Percentiles rank a stretch among this genome's conserved stretches.
Evolutionary conservation across 2,113 vertebrate species (phyloP).

Genomic region (Pantherophis guttatus): DNA sequence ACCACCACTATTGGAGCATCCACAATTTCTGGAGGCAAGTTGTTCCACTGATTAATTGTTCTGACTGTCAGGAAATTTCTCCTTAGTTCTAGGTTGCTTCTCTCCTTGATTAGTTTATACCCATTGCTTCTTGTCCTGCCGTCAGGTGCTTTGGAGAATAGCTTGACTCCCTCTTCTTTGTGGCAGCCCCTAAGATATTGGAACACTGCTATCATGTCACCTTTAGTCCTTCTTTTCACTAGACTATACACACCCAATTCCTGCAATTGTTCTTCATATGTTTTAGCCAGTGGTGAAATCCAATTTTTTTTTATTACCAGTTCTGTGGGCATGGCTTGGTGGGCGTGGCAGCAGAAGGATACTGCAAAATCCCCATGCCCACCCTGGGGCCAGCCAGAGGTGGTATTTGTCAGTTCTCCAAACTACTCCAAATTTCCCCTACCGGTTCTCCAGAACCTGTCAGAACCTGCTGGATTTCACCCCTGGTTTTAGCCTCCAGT

Average conservation of each 20-base stretch:
- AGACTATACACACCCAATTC: background rate
- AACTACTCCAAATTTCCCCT: too few species aligned
- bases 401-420: too few species aligned
- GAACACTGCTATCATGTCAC: background rate
- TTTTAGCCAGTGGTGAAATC: background rate
- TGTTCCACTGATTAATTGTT: background rate
- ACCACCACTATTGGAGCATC: background rate
- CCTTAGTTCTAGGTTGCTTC: background rate
- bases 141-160: background rate
- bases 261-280: background rate
- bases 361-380: too few species aligned
- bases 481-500: background rate
- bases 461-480: too few species aligned
- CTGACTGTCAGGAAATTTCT: background rate
- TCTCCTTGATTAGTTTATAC: background rate
- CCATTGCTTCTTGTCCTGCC: background rate
- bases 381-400: too few species aligned
- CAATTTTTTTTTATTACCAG: too few species aligned
- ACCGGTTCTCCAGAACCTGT: too few species aligned
- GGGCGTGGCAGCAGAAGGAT: too few species aligned
- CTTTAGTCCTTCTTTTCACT: background rate
- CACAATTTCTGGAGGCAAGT: background rate
- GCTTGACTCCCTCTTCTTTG: background rate
- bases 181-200: background rate
- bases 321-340: too few species aligned